Percentiles rank a stretch among this genome's conserved stretches.
Conservation (phyloP, 2,888 invertebrate genomes). For the Volucella bombylans region DNA sequence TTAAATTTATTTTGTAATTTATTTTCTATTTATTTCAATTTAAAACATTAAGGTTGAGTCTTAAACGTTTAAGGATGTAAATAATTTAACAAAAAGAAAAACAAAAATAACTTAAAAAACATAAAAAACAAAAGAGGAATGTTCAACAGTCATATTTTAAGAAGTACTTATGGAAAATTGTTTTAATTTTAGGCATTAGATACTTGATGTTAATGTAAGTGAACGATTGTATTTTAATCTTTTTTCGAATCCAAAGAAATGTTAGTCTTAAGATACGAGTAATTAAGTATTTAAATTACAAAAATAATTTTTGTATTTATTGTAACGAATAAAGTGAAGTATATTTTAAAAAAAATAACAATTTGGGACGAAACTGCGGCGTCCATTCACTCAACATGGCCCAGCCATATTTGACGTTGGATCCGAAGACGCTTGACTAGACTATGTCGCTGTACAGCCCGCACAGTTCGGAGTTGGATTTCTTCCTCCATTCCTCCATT, state of each 20-base stretch:
- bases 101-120: background rate
- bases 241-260: conserved; percentile 63
- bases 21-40: conserved; percentile 64
- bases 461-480: too few relatives aligned
- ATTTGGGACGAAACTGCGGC: too few relatives aligned
- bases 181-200: conserved; percentile 10
- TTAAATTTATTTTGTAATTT: conserved; percentile 49
- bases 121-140: conserved; percentile 46
- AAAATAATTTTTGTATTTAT: conserved; percentile 34
- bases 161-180: background rate
- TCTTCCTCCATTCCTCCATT: too few relatives aligned
- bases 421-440: too few relatives aligned
- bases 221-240: conserved; percentile 23
- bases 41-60: conserved; percentile 20
- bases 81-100: conserved; percentile 12
- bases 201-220: conserved; percentile 3
- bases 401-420: too few relatives aligned
- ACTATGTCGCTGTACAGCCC: too few relatives aligned
- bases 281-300: conserved; percentile 12
- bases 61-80: conserved; percentile 46
- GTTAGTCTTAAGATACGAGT: conserved; percentile 12
- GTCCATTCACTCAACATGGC: too few relatives aligned
- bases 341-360: too few relatives aligned
- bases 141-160: conserved; percentile 63
- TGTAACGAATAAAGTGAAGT: conserved; percentile 9